Percentiles rank a stretch among this genome's conserved stretches.
These are phyloP conservation scores for Limonius californicus DNA, from an alignment of 1,140 invertebrate species.

Conservation along the genomic window DNA sequence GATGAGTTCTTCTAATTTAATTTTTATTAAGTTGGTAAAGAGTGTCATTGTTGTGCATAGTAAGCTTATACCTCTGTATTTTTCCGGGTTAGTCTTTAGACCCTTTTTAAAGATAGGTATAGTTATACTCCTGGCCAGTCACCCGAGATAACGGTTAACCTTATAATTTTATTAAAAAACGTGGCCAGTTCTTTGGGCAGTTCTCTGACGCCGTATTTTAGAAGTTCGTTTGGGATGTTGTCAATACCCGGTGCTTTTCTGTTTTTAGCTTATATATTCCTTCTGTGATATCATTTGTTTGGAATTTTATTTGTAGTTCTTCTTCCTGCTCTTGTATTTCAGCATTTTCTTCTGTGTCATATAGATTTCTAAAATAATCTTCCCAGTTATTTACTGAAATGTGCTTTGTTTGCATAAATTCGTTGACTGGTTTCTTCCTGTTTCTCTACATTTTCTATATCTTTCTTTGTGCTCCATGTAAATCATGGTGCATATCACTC, in stretches of 20 bases:
- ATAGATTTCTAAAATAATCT: background rate
- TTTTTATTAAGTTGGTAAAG: background rate
- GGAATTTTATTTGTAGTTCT: background rate
- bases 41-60: background rate
- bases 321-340: background rate
- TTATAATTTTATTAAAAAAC: background rate
- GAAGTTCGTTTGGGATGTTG: background rate
- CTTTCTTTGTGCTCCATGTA: no score
- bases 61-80: background rate
- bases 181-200: background rate
- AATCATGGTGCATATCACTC: no score
- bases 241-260: background rate
- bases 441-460: background rate
- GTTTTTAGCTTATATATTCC: background rate
- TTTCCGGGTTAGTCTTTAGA: background rate
- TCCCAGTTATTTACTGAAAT: background rate
- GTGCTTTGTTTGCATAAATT: background rate
- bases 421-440: background rate
- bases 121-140: background rate
- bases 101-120: background rate
- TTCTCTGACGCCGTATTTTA: background rate
- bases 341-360: background rate
- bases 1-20: background rate
- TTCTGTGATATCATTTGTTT: background rate
- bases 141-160: background rate